Evolutionary conservation across 2,888 invertebrate species (phyloP).

Genomic region (Mayetiola destructor): DNA sequence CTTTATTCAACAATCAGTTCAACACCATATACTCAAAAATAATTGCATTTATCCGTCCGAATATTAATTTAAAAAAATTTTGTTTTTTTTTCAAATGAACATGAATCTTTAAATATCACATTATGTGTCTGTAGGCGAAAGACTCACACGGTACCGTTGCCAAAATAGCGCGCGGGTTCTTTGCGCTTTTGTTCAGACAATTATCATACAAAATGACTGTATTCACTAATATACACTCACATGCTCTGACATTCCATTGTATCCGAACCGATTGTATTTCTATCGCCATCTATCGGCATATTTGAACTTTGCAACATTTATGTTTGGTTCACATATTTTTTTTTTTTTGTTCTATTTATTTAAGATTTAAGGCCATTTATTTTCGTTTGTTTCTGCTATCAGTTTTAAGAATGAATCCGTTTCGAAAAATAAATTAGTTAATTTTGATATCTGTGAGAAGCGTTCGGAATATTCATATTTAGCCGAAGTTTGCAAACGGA

Average conservation of each 20-base stretch:
- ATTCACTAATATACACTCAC: neutral
- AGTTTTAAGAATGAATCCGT: neutral
- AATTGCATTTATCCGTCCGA: neutral
- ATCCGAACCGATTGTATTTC: neutral
- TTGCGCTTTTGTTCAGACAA: constrained; percentile 1
- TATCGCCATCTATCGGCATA: constrained; percentile 3
- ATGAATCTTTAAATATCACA: constrained; percentile 9
- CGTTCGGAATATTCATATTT: too few species aligned
- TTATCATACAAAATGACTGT: constrained; percentile 7
- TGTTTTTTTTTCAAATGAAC: neutral
- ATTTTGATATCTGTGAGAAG: too few species aligned
- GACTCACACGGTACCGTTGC: neutral
- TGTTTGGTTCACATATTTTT: neutral
- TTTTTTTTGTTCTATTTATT: neutral
- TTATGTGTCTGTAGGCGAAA: neutral
- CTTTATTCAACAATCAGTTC: too few species aligned
- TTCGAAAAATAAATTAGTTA: too few species aligned
- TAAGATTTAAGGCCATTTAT: neutral
- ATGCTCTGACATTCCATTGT: neutral
- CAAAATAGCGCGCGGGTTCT: constrained; percentile 12
- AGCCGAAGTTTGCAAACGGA: too few species aligned
- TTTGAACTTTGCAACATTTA: neutral
- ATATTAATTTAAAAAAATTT: neutral
- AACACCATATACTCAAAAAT: neutral
- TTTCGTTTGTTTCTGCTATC: neutral